Percentiles rank a stretch among this genome's conserved stretches.
These are phyloP conservation scores for Bombyx mandarina DNA, from an alignment of 1,140 invertebrate genomes.

Conservation along the genomic window DNA sequence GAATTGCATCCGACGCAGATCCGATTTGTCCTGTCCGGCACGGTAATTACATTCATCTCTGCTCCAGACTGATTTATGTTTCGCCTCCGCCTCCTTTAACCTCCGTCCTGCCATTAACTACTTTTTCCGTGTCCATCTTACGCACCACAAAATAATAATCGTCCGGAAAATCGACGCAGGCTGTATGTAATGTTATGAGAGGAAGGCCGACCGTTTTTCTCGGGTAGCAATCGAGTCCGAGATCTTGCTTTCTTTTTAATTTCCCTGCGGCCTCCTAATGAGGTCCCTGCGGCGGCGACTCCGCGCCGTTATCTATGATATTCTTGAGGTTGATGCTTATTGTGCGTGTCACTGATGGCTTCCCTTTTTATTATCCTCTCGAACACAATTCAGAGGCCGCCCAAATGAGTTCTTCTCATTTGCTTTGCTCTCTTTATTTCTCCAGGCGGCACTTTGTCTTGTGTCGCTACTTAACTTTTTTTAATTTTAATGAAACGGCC, in stretches of 20 bases:
- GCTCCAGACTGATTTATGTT: conserved; percentile 36
- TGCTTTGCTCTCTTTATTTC: conserved; percentile 67
- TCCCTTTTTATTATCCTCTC: conserved; percentile 70
- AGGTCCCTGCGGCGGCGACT: conserved; percentile 55
- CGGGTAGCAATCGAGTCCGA: conserved; percentile 65
- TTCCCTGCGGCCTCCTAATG: conserved; percentile 71
- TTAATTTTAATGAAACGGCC: conserved; percentile 46
- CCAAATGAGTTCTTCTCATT: conserved; percentile 66
- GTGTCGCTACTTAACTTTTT: conserved; percentile 50
- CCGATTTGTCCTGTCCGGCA: conserved; percentile 24
- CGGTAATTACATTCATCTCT: conserved; percentile 37
- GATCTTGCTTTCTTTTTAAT: conserved; percentile 72
- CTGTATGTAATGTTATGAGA: conserved; percentile 71
- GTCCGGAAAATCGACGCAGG: conserved; percentile 67
- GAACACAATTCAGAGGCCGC: conserved; percentile 66
- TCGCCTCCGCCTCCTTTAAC: conserved; percentile 18
- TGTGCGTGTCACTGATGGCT: conserved; percentile 71
- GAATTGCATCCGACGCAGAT: conserved; percentile 13
- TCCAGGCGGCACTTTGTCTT: conserved; percentile 64
- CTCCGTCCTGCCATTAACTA: conserved; percentile 43
- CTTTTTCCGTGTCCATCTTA: conserved; percentile 56
- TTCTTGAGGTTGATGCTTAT: conserved; percentile 71
- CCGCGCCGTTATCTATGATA: conserved; percentile 68
- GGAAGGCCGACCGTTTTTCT: conserved; percentile 59
- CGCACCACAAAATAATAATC: conserved; percentile 72